These are phyloP conservation scores for Fragum fragum DNA, from an alignment of 2,888 invertebrate species.

Conservation along the genomic window DNA sequence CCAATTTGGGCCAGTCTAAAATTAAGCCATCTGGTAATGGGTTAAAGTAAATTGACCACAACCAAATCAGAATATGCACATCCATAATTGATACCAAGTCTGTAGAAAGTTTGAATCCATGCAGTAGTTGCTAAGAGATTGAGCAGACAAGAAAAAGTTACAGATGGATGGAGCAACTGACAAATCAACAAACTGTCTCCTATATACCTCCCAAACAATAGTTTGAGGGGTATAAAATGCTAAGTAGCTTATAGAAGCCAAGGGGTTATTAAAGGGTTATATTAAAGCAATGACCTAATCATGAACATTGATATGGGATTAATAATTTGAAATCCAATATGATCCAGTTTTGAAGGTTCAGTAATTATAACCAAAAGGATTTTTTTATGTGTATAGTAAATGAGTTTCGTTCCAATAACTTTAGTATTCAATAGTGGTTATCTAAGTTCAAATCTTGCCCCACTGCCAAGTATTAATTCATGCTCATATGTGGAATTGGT, in stretches of 20 bases:
- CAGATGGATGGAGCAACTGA: too few species aligned
- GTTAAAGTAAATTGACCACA: too few species aligned
- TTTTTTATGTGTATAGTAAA: slow-evolving; percentile 20
- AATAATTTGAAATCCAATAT: slow-evolving; percentile 23
- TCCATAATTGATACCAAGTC: too few species aligned
- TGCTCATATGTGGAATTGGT: slow-evolving; percentile 5
- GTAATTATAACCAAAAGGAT: slow-evolving; percentile 16
- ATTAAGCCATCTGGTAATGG: too few species aligned
- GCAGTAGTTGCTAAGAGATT: too few species aligned
- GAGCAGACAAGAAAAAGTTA: too few species aligned
- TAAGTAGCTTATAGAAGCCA: slow-evolving; percentile 27
- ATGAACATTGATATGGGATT: slow-evolving; percentile 14
- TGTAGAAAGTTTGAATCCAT: too few species aligned
- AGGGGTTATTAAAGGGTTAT: slow-evolving; percentile 12
- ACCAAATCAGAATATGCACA: too few species aligned
- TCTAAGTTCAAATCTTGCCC: slow-evolving; percentile 15
- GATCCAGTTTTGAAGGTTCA: slow-evolving; percentile 28
- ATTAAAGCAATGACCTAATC: slow-evolving; percentile 26
- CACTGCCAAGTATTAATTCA: slow-evolving; percentile 26
- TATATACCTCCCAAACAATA: too few species aligned
- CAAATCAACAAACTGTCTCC: too few species aligned
- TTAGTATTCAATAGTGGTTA: slow-evolving; percentile 12
- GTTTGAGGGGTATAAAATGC: too few species aligned
- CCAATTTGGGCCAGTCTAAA: too few species aligned
- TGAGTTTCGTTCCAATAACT: slow-evolving; percentile 29